Conservation (phyloP, 2,888 invertebrate genomes). For the Drosophila meridiana region DNA sequence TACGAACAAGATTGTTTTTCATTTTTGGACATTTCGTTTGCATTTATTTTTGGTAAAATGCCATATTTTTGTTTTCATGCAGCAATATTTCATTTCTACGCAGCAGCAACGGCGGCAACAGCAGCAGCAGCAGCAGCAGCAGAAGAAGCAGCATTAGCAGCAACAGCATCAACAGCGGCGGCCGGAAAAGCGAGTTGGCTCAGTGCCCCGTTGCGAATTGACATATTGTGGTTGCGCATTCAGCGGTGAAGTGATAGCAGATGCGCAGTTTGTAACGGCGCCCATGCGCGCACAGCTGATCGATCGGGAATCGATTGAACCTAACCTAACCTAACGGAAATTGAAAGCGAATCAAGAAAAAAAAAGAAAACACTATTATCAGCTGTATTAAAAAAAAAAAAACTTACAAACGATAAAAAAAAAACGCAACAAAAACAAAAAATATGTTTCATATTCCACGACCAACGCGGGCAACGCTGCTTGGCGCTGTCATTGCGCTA, state of each 20-base stretch:
- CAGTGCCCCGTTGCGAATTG: slow-evolving; percentile 44
- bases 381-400: slow-evolving; percentile 2
- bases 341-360: slow-evolving; percentile 4
- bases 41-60: slow-evolving; percentile 82
- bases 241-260: slow-evolving; percentile 45
- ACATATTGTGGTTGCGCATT: slow-evolving; percentile 42
- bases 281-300: slow-evolving; percentile 56
- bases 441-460: slow-evolving; percentile 73
- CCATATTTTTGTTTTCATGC: slow-evolving; percentile 71
- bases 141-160: slow-evolving; percentile 31
- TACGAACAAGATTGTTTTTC: slow-evolving; percentile 44
- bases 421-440: slow-evolving; percentile 1
- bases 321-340: slow-evolving; percentile 23
- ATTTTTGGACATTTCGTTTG: slow-evolving; percentile 56
- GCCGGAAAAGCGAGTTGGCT: slow-evolving; percentile 60
- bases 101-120: slow-evolving; percentile 38
- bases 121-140: neutral
- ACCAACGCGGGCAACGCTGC: slow-evolving; percentile 62
- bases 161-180: slow-evolving; percentile 12
- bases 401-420: neutral
- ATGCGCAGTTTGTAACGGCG: slow-evolving; percentile 47
- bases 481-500: slow-evolving; percentile 59
- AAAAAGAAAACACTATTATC: neutral
- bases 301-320: slow-evolving; percentile 26
- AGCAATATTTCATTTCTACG: slow-evolving; percentile 64